Evolutionary conservation across 1,140 invertebrate species (phyloP).

Genomic region (Drosophila rhopaloa): DNA sequence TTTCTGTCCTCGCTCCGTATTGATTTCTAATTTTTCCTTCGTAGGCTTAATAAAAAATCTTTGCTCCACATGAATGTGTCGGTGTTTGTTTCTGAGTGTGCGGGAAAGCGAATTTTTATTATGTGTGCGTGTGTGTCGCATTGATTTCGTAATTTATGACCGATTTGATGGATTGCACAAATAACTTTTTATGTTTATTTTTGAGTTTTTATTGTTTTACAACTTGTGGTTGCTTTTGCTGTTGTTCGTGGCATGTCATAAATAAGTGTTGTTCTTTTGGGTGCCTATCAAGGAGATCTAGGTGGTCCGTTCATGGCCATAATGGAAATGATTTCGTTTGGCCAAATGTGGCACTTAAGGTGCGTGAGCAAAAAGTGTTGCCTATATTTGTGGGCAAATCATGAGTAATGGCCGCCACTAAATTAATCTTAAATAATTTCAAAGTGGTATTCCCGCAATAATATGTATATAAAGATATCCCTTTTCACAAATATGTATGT

Average conservation of each 20-base stretch:
- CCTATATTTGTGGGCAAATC: slow-evolving; percentile 22
- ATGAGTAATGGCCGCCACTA: neutral
- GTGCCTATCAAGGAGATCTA: neutral
- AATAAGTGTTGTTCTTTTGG: slow-evolving; percentile 15
- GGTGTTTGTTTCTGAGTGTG: neutral
- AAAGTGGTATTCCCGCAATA: no score
- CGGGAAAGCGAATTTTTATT: slow-evolving; percentile 27
- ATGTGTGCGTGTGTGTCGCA: slow-evolving; percentile 42
- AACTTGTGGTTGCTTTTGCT: slow-evolving; percentile 35
- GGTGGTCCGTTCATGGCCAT: neutral
- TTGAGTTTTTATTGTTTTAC: slow-evolving; percentile 54
- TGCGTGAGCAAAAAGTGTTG: slow-evolving; percentile 12
- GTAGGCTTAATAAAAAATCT: slow-evolving; percentile 44
- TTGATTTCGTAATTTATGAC: slow-evolving; percentile 71
- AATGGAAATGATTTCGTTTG: slow-evolving; percentile 21
- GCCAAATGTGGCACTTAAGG: slow-evolving; percentile 4
- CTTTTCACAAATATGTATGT: no score
- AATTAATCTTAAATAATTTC: neutral
- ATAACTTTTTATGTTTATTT: slow-evolving; percentile 61
- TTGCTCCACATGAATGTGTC: slow-evolving; percentile 15
- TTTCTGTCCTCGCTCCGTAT: slow-evolving; percentile 50
- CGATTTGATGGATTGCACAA: slow-evolving; percentile 71
- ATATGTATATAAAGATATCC: no score
- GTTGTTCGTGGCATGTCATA: slow-evolving; percentile 8
- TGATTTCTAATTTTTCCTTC: slow-evolving; percentile 72